Base-by-base conservation (phyloP, 2,113 vertebrate species). In the Triplophysa tibetana region DNA sequence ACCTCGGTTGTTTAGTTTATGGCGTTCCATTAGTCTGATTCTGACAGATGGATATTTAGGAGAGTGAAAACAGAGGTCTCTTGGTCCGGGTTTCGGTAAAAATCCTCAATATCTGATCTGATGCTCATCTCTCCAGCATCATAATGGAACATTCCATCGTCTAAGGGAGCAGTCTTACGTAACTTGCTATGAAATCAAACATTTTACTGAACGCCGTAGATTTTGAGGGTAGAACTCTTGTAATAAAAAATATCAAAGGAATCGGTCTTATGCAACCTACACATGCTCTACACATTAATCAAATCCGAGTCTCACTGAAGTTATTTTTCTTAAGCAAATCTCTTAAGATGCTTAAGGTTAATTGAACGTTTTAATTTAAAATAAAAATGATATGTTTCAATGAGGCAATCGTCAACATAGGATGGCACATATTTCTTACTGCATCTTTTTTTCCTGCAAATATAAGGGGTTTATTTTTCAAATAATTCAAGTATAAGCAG, bases 121-220 rank as follows among this genome's bases (percentile, higher is more conserved):
- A 29, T 24, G 2, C 41, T 75, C 17, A 63, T 79, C 58, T 63
- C 52, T 58, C 13, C 58, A 72, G 26, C 60, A 65, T 61, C 58
- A 79, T 54, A 79, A 79, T 64, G 78, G 78, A 79, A 79, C 67
- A 72, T 79, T 79, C 68, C 58, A 52, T n/a, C 69, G 64, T n/a
- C 26, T 23, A 17, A 19, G 23, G 45, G 14, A 29, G 33, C 60
- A 14, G 29, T 50, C 70, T 63, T 75, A 14, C 4, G 6, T 63
- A 75, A 75, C 73, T 41, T 48, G 23, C 60, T n/a, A 50, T 63
- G 41, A 29, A 62, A 63, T 75, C 17, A 7, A 41, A 24, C n/a
- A 24, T 74, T 26, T 48, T 75, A 29, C 62, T 13, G 23, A 75
- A 63, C n/a, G 19, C 43, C 33, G 17, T 21, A 72, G 68, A 65